A percentile compares a stretch with the other conserved stretches of the same genome.
Conservation (phyloP, 2,113 vertebrate genomes). For the Micromys minutus region DNA sequence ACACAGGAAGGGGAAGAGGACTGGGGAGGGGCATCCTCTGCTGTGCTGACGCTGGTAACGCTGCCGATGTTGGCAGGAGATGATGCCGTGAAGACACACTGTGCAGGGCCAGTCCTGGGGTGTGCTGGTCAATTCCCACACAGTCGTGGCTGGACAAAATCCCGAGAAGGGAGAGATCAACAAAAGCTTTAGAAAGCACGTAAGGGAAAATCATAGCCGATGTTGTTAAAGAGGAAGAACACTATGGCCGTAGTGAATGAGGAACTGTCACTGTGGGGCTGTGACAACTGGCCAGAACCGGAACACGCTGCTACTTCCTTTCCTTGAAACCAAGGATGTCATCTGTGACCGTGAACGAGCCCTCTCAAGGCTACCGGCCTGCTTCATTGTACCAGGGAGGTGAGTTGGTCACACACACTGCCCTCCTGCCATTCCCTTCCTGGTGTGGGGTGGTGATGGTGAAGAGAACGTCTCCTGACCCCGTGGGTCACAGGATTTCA, state of each 20-base stretch:
- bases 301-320: neutral
- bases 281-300: neutral
- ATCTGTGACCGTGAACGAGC: neutral
- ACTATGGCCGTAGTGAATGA: neutral
- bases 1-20: rapidly evolving
- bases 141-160: neutral
- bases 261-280: neutral
- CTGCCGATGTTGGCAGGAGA: neutral
- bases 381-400: neutral
- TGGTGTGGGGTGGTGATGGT: too few relatives aligned
- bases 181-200: constrained; percentile 2
- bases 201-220: neutral
- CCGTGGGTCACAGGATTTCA: neutral
- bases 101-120: neutral
- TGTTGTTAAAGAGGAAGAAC: constrained; percentile 20
- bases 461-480: neutral
- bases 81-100: neutral
- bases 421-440: neutral
- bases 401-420: neutral
- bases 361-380: neutral
- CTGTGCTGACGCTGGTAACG: neutral
- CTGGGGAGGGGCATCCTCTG: neutral
- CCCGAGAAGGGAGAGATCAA: neutral
- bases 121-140: neutral
- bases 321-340: neutral